phyloP scores from a whole-genome alignment of 2,888 invertebrate genomes.

The Lochmaea crataegi region DNA sequence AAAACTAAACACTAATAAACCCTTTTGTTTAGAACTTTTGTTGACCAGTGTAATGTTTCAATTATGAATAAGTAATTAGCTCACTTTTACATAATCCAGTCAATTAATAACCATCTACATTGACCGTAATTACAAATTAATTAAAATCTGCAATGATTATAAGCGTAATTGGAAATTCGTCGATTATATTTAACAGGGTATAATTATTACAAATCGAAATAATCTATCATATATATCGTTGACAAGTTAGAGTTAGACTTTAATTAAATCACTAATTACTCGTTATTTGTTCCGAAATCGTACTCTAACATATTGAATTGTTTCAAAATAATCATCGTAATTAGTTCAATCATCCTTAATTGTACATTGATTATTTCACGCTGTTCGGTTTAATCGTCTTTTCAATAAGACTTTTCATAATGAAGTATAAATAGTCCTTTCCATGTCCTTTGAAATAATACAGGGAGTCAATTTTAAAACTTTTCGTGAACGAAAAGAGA shows the following conservation, averaged over 20 bases:
- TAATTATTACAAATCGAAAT: slow-evolving; percentile 44
- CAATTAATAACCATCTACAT: background rate
- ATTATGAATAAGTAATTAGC: too few relatives aligned
- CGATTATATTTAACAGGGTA: slow-evolving; percentile 21
- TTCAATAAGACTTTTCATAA: background rate
- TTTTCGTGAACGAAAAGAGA: too few relatives aligned
- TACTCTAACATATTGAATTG: background rate
- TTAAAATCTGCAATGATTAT: slow-evolving; percentile 17
- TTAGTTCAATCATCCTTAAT: background rate
- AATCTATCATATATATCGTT: slow-evolving; percentile 43
- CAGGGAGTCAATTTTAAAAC: too few relatives aligned
- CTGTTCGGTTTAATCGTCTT: background rate
- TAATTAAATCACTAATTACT: slow-evolving; percentile 46
- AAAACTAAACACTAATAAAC: too few relatives aligned
- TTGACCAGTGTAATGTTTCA: too few relatives aligned
- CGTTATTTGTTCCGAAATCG: slow-evolving; percentile 40
- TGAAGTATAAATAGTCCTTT: too few relatives aligned
- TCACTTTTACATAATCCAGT: background rate
- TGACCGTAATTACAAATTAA: slow-evolving; percentile 7
- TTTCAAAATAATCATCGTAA: background rate
- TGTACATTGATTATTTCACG: background rate
- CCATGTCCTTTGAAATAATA: too few relatives aligned
- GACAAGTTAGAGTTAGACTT: slow-evolving; percentile 45
- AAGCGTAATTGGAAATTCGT: slow-evolving; percentile 26
- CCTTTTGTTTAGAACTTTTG: too few relatives aligned